Evolutionary conservation across 23 tunicate species (phyloP).

Genomic region (Corella eumyota): DNA sequence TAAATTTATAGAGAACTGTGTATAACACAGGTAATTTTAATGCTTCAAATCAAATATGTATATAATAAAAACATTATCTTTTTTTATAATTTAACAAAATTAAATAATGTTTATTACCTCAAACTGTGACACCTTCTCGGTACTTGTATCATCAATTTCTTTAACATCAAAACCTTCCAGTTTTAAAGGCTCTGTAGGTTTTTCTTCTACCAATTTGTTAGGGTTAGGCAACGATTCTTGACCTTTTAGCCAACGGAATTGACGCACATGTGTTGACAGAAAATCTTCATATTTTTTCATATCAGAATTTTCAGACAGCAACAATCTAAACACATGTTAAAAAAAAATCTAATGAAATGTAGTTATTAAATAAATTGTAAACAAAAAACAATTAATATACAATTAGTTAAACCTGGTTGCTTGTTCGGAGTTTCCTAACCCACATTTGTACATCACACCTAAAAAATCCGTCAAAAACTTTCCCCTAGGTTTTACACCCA

Average conservation of each 20-base stretch:
- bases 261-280: constrained; percentile 28
- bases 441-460: constrained; percentile 28
- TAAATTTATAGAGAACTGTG: no score
- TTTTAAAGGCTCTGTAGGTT: no score
- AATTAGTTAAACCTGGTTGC: constrained; percentile 7
- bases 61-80: no score
- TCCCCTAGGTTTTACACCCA: constrained; percentile 43
- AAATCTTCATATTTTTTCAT: constrained; percentile 5
- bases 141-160: no score
- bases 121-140: no score
- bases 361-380: not conserved
- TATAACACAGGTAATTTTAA: no score
- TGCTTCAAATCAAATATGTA: no score
- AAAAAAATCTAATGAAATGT: not conserved
- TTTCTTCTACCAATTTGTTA: not conserved
- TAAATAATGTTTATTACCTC: no score
- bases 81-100: no score
- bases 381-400: no score
- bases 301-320: constrained; percentile 6
- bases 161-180: no score
- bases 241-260: constrained; percentile 57
- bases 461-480: constrained; percentile 24
- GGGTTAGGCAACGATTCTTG: constrained; percentile 32
- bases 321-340: not conserved
- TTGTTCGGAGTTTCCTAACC: constrained; percentile 30